These are phyloP conservation scores for Lycaena phlaeas DNA, from an alignment of 2,888 invertebrate genomes.

Conservation along the genomic window DNA sequence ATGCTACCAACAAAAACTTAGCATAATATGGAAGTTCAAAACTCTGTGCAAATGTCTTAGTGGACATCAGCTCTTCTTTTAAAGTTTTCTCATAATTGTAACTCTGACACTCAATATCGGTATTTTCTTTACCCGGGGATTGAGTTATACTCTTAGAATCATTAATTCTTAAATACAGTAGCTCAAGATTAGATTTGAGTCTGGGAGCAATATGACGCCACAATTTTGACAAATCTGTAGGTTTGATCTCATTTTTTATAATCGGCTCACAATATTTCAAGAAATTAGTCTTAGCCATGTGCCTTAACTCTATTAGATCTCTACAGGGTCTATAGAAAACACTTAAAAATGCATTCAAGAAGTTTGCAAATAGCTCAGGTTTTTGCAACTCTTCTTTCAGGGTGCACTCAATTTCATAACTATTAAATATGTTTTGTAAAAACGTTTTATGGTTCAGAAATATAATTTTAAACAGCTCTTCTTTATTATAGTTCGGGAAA, in stretches of 20 bases:
- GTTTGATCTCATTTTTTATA: conserved; percentile 74
- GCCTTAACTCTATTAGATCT: conserved; percentile 86
- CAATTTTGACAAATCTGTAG: conserved; percentile 77
- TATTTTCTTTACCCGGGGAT: conserved; percentile 51
- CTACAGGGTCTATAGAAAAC: conserved; percentile 89
- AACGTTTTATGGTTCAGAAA: conserved; percentile 47
- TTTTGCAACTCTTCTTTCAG: conserved; percentile 42
- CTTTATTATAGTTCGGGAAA: conserved; percentile 87
- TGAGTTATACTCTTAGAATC: conserved; percentile 29
- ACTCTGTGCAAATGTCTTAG: conserved; percentile 75
- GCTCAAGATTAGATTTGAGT: conserved; percentile 81
- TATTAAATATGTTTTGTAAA: conserved; percentile 36
- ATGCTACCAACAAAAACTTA: conserved; percentile 90
- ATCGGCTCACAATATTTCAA: conserved; percentile 86
- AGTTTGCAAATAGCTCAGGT: conserved; percentile 81
- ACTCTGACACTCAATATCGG: conserved; percentile 21
- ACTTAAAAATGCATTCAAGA: conserved; percentile 85
- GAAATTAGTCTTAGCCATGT: conserved; percentile 85
- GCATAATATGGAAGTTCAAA: conserved; percentile 91
- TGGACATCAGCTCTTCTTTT: conserved; percentile 57
- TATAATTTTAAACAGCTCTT: conserved; percentile 72
- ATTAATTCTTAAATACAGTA: conserved; percentile 81
- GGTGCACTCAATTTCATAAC: conserved; percentile 33
- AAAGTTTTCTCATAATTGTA: conserved; percentile 46
- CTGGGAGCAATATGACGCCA: conserved; percentile 87